phyloP scores from a whole-genome alignment of 2,797 vertebrate genomes.

The Alfaro cultratus region DNA sequence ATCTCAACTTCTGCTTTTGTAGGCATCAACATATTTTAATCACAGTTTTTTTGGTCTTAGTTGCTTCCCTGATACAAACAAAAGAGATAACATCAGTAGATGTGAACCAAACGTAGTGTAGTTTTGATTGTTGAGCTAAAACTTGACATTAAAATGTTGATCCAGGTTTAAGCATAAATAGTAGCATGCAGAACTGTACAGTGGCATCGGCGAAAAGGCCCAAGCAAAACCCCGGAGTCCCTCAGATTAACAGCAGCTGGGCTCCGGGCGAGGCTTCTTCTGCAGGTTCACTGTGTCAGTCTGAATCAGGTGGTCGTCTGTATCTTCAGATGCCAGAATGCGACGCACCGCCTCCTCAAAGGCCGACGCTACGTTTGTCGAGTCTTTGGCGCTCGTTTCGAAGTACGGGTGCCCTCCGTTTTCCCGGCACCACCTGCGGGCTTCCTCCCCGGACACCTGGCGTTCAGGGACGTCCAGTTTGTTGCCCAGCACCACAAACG shows the following conservation, averaged over 20 bases:
- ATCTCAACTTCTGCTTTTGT: slow-evolving; percentile 25
- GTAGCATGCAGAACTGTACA: not conserved
- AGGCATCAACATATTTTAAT: not conserved
- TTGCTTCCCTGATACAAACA: not conserved
- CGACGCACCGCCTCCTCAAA: slow-evolving; percentile 94
- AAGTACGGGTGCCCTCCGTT: slow-evolving; percentile 94
- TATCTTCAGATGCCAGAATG: slow-evolving; percentile 76
- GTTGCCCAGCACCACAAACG: slow-evolving; percentile 95
- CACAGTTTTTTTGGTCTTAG: not conserved
- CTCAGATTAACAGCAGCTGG: slow-evolving; percentile 87
- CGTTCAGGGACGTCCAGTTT: slow-evolving; percentile 91
- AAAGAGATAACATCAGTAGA: not conserved
- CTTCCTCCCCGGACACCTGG: slow-evolving; percentile 92
- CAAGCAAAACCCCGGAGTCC: not conserved
- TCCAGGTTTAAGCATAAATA: not conserved
- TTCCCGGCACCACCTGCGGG: slow-evolving; percentile 90
- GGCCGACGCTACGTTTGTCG: slow-evolving; percentile 90
- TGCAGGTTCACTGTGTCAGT: slow-evolving; percentile 90
- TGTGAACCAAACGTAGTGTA: not conserved
- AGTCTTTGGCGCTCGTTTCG: slow-evolving; percentile 95
- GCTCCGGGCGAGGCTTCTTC: slow-evolving; percentile 82
- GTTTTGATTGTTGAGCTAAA: not conserved
- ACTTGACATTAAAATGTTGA: not conserved
- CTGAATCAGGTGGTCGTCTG: slow-evolving; percentile 88
- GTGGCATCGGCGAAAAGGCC: not conserved